Percentiles rank a stretch among this genome's conserved stretches.
Evolutionary conservation across 2,888 invertebrate species (phyloP).

Genomic region (Dromius quadrimaculatus): DNA sequence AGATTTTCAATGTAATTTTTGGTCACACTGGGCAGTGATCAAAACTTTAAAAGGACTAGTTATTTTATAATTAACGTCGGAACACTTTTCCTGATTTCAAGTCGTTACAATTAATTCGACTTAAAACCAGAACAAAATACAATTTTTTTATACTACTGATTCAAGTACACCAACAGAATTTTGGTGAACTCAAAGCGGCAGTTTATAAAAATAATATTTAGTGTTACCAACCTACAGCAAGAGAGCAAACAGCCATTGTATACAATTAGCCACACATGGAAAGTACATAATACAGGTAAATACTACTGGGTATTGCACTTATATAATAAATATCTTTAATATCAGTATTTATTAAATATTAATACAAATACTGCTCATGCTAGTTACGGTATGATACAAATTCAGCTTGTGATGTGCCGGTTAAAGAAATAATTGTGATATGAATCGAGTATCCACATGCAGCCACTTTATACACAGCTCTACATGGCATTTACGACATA

Average conservation of each 20-base stretch:
- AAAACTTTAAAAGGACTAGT: constrained; percentile 44
- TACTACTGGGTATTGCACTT: constrained; percentile 40
- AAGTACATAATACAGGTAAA: constrained; percentile 31
- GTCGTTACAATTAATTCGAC: constrained; percentile 8
- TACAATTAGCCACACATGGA: constrained; percentile 47
- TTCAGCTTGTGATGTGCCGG: constrained; percentile 38
- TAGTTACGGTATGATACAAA: constrained; percentile 29
- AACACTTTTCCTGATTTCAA: constrained; percentile 30
- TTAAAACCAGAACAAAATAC: constrained; percentile 19
- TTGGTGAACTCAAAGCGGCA: constrained; percentile 3
- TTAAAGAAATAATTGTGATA: constrained; percentile 35
- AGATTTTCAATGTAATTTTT: constrained; percentile 45
- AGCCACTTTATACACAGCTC: constrained; percentile 49
- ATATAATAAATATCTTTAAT: constrained; percentile 41
- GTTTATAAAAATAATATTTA: constrained; percentile 2
- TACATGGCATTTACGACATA: constrained; percentile 2
- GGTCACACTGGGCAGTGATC: constrained; percentile 52
- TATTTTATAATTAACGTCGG: constrained; percentile 25
- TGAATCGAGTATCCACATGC: constrained; percentile 46
- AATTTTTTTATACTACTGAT: constrained; percentile 5
- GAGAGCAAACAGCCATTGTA: constrained; percentile 45
- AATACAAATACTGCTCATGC: constrained; percentile 34
- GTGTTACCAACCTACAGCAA: constrained; percentile 37
- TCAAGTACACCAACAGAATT: constrained; percentile 19
- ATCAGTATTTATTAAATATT: constrained; percentile 30